phyloP scores from a whole-genome alignment of 2,797 vertebrate genomes.

The Diplodus puntazzo region DNA sequence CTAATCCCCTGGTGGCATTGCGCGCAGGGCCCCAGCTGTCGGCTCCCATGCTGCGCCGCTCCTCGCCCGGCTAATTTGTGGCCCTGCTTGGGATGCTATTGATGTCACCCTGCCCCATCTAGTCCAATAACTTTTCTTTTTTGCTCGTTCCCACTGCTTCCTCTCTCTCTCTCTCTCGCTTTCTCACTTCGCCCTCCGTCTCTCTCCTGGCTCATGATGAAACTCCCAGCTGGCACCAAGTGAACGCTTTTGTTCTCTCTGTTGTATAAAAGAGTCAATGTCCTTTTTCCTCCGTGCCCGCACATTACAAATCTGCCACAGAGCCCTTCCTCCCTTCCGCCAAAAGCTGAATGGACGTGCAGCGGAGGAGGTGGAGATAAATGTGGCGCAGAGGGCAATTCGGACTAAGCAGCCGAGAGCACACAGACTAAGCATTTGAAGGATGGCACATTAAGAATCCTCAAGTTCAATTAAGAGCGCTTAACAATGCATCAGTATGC shows the following conservation, averaged over 20 bases:
- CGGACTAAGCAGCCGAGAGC: slow-evolving; percentile 63
- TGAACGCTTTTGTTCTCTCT: slow-evolving; percentile 70
- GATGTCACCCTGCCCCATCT: slow-evolving; percentile 69
- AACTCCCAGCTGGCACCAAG: slow-evolving; percentile 67
- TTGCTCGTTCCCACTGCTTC: slow-evolving; percentile 43
- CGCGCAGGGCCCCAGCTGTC: slow-evolving; percentile 74
- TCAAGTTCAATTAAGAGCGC: slow-evolving; percentile 78
- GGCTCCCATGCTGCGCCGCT: slow-evolving; percentile 70
- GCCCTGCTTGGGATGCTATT: slow-evolving; percentile 79
- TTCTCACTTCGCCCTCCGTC: slow-evolving; percentile 32
- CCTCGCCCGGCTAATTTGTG: slow-evolving; percentile 76
- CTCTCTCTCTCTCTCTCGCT: slow-evolving; percentile 26
- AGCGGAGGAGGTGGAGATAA: slow-evolving; percentile 64
- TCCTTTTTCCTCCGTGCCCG: slow-evolving; percentile 51
- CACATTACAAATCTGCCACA: slow-evolving; percentile 67
- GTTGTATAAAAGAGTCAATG: slow-evolving; percentile 62
- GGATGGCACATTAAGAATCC: slow-evolving; percentile 77
- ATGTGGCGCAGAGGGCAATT: slow-evolving; percentile 64
- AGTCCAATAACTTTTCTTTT: slow-evolving; percentile 67
- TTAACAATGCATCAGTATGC: slow-evolving; percentile 79
- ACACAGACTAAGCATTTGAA: slow-evolving; percentile 71
- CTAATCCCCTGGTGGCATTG: slow-evolving; percentile 80
- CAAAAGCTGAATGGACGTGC: slow-evolving; percentile 61
- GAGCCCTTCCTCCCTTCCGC: slow-evolving; percentile 43
- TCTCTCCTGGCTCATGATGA: slow-evolving; percentile 60